phyloP scores from a whole-genome alignment of 2,113 vertebrate genomes.

The Arenaria interpres region DNA sequence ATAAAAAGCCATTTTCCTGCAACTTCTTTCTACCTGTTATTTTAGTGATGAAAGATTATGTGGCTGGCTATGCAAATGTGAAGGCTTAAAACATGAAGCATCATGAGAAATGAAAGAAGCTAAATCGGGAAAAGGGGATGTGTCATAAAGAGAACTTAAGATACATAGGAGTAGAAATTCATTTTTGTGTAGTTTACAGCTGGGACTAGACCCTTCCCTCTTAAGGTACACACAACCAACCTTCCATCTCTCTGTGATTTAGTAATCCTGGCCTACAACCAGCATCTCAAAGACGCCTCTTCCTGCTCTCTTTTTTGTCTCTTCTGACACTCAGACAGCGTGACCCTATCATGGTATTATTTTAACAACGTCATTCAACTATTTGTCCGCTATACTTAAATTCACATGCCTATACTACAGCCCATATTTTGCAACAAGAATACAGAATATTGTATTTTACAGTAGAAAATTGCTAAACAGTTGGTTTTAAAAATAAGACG shows the following conservation, averaged over 20 bases:
- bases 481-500: neutral
- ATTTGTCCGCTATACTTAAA: neutral
- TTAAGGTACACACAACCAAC: neutral
- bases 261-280: neutral
- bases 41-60: neutral
- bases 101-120: neutral
- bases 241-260: neutral
- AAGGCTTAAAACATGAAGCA: neutral
- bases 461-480: neutral
- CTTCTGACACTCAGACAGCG: neutral
- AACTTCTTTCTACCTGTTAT: neutral
- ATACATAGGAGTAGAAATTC: neutral
- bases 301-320: neutral
- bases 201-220: neutral
- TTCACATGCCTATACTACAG: neutral
- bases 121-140: rapidly evolving
- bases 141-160: neutral
- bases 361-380: neutral
- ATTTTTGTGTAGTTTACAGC: neutral
- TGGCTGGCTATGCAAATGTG: neutral
- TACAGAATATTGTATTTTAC: neutral
- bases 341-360: neutral
- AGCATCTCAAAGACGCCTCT: neutral
- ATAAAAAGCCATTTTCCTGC: neutral
- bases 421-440: neutral